These are phyloP conservation scores for Syngnathus typhle DNA, from an alignment of 2,113 vertebrate species.

Conservation along the genomic window DNA sequence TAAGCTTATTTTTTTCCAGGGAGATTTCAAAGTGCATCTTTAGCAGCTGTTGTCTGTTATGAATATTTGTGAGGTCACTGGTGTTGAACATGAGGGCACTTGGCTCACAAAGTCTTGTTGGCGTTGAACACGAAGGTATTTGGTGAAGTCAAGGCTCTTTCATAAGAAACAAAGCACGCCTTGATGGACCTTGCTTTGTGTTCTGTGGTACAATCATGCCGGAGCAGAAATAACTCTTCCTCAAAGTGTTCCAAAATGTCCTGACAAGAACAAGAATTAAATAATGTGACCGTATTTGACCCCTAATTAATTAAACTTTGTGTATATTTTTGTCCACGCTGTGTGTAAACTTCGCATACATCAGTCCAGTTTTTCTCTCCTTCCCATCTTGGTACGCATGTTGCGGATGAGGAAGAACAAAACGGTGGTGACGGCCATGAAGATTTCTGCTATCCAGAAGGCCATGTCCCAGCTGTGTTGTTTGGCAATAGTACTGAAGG, in stretches of 20 bases:
- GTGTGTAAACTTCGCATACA: neutral
- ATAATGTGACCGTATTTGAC: too few species aligned
- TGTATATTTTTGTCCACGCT: too few species aligned
- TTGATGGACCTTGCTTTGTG: too few species aligned
- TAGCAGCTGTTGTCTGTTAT: neutral
- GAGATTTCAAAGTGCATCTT: neutral
- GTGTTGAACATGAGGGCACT: neutral
- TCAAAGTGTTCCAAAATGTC: too few species aligned
- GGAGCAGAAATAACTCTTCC: too few species aligned
- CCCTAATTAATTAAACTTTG: neutral
- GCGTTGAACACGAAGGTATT: neutral
- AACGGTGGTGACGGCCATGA: slow-evolving; percentile 71
- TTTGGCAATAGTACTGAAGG: slow-evolving; percentile 96
- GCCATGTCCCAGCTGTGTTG: slow-evolving; percentile 88
- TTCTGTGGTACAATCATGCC: too few species aligned
- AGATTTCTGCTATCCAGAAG: slow-evolving; percentile 89
- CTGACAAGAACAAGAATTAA: too few species aligned
- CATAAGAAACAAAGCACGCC: too few species aligned
- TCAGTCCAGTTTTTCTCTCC: slow-evolving; percentile 79
- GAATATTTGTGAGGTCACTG: neutral
- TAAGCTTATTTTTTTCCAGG: neutral
- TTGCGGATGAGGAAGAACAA: slow-evolving; percentile 86
- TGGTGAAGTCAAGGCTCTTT: neutral
- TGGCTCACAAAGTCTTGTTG: neutral
- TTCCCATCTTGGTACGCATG: slow-evolving; percentile 95